Percentiles rank a stretch among this genome's conserved stretches.
Evolutionary conservation across 2,797 vertebrate species (phyloP).

Genomic region (Centropyge bicolor): DNA sequence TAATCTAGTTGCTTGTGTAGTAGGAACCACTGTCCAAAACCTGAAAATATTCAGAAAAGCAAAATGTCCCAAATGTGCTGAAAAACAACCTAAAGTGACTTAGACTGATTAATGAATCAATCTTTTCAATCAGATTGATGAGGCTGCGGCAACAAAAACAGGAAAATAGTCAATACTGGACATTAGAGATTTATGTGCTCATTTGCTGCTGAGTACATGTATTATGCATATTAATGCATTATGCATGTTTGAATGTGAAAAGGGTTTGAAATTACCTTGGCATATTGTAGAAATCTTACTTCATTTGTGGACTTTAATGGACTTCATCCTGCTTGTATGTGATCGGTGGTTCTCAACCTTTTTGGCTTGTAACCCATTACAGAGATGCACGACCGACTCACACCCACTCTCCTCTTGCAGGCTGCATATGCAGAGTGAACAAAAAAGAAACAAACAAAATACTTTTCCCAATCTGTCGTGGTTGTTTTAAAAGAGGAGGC

Average conservation of each 20-base stretch:
- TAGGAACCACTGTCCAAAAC: neutral
- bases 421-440: slow-evolving; percentile 3
- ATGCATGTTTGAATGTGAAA: neutral
- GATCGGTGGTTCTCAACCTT: neutral
- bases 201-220: neutral
- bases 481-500: neutral
- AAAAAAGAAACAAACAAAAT: neutral
- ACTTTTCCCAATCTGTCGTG: neutral
- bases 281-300: neutral
- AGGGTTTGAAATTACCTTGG: neutral
- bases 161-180: neutral
- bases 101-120: neutral
- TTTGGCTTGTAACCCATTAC: neutral
- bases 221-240: neutral
- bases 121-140: neutral
- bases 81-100: neutral
- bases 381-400: neutral
- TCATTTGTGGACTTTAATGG: neutral
- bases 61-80: neutral
- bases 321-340: neutral
- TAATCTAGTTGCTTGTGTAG: neutral
- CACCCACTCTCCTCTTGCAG: neutral
- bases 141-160: neutral
- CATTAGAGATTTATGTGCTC: neutral
- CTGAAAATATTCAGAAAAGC: neutral